Conservation (phyloP, 1,140 invertebrate genomes). For the Tetramorium parvispinum region DNA sequence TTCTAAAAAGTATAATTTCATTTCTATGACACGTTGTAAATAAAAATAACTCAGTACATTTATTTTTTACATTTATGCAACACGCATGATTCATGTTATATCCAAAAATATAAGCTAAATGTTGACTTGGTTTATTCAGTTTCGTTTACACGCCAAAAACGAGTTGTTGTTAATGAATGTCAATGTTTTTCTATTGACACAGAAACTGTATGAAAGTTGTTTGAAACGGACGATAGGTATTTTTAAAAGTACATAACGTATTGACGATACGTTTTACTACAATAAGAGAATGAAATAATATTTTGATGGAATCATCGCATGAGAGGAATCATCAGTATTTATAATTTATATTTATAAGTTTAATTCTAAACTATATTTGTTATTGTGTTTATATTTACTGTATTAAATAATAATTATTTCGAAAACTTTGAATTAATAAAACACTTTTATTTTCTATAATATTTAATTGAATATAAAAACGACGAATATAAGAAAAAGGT, state of each 20-base stretch:
- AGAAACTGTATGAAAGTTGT: not conserved
- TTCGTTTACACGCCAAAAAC: not conserved
- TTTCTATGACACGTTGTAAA: not conserved
- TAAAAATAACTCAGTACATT: conserved; percentile 10
- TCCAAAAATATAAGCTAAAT: not conserved
- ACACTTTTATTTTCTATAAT: not conserved
- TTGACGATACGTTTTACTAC: not conserved
- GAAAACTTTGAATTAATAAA: not conserved
- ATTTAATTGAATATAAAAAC: not conserved
- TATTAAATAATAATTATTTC: not conserved
- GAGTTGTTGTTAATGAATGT: not conserved
- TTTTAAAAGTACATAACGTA: not conserved
- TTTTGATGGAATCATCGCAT: not conserved
- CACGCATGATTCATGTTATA: not conserved
- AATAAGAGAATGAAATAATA: not conserved
- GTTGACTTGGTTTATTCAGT: conserved; percentile 8
- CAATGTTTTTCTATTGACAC: not conserved
- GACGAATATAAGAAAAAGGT: not conserved
- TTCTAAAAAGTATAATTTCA: not conserved
- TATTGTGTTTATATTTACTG: not conserved
- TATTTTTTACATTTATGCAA: not conserved
- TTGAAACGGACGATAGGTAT: not conserved
- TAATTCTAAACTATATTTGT: not conserved
- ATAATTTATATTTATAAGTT: not conserved
- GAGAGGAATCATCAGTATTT: not conserved